Evolutionary conservation across 2,888 invertebrate species (phyloP).

Genomic region (Sceliomorpha sp.): DNA sequence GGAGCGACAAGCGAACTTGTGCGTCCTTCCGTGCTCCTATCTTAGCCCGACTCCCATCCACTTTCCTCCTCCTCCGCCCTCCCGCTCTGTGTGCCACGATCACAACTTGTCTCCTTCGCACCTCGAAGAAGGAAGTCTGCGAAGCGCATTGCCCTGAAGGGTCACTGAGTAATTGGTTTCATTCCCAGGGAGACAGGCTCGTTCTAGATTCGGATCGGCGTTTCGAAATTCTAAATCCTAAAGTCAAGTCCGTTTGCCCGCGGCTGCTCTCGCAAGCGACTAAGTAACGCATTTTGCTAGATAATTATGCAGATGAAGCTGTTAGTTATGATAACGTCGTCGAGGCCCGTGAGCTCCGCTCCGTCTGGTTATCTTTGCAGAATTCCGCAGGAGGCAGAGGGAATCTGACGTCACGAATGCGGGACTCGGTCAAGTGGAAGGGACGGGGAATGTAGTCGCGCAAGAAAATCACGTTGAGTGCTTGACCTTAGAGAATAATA

Average conservation of each 20-base stretch:
- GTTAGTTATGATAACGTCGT: slow-evolving; percentile 75
- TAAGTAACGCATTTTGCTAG: slow-evolving; percentile 74
- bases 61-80: slow-evolving; percentile 29
- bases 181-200: slow-evolving; percentile 76
- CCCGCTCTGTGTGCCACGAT: slow-evolving; percentile 50
- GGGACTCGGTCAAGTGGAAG: slow-evolving; percentile 27
- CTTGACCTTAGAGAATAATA: slow-evolving; percentile 26
- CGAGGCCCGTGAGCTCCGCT: slow-evolving; percentile 56
- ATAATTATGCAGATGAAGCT: slow-evolving; percentile 78
- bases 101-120: slow-evolving; percentile 57
- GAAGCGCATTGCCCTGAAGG: slow-evolving; percentile 68
- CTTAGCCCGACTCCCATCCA: slow-evolving; percentile 33
- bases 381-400: slow-evolving; percentile 45
- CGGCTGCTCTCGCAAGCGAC: slow-evolving; percentile 56
- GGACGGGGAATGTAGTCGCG: slow-evolving; percentile 11
- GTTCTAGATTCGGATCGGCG: slow-evolving; percentile 63
- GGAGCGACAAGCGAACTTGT: slow-evolving; percentile 43
- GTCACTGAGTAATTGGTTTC: slow-evolving; percentile 79
- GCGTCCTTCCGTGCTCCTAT: slow-evolving; percentile 37
- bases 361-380: slow-evolving; percentile 64
- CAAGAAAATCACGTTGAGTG: slow-evolving; percentile 3
- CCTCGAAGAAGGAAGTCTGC: slow-evolving; percentile 53
- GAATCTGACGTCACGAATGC: slow-evolving; percentile 39
- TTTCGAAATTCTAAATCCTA: slow-evolving; percentile 54
- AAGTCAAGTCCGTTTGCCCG: slow-evolving; percentile 58